These are phyloP conservation scores for Cryptomyrus ogoouensis DNA, from an alignment of 2,113 vertebrate genomes.

Conservation along the genomic window DNA sequence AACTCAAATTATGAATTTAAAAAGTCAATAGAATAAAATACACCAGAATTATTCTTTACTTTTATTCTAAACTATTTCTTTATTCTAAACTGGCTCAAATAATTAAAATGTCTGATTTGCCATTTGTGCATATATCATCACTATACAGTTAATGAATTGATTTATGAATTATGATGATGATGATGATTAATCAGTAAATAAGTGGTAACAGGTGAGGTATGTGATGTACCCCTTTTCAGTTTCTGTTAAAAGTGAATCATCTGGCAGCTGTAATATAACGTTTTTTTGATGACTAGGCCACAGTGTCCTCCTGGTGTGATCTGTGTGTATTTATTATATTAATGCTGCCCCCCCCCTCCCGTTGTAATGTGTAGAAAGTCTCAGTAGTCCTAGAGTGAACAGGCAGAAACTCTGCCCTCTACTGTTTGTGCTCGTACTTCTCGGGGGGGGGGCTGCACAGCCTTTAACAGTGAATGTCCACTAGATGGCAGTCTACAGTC, in stretches of 20 bases:
- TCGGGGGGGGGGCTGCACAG: neutral
- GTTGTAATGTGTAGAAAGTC: neutral
- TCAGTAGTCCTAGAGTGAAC: neutral
- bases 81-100: neutral
- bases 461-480: neutral
- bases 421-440: neutral
- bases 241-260: neutral
- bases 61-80: too few relatives aligned
- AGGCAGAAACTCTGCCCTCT: neutral
- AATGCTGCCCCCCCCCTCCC: too few relatives aligned
- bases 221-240: neutral
- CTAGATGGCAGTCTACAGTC: neutral
- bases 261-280: neutral
- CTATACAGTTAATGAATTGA: neutral
- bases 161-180: neutral
- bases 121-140: neutral
- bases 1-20: neutral
- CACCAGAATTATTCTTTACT: neutral
- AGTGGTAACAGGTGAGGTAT: neutral
- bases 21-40: neutral
- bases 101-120: neutral
- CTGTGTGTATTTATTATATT: too few relatives aligned
- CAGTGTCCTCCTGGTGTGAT: too few relatives aligned
- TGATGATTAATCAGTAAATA: neutral
- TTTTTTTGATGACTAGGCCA: too few relatives aligned